Conservation (phyloP, 2,113 vertebrate species). For the Falco punctatus region DNA sequence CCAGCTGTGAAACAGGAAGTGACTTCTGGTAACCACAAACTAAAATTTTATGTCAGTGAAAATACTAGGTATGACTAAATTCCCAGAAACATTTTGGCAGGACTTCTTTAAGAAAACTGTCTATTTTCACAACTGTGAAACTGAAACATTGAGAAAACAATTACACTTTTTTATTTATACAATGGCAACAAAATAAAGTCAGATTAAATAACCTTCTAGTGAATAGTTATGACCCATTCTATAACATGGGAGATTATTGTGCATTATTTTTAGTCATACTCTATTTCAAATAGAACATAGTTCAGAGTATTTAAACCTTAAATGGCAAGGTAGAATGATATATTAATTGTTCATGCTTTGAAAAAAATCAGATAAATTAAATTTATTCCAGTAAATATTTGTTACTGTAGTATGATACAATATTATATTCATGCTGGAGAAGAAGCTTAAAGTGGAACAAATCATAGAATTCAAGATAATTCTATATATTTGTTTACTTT, state of each 20-base stretch:
- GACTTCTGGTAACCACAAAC: not conserved
- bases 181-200: not conserved
- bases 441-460: not conserved
- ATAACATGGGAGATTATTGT: not conserved
- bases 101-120: not conserved
- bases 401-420: not conserved
- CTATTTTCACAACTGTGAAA: not conserved
- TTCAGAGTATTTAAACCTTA: not conserved
- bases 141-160: not conserved
- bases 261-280: not conserved
- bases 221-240: not conserved
- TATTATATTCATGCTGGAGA: not conserved
- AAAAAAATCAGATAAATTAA: not conserved
- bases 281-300: not conserved
- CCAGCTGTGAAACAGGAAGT: not conserved
- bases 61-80: not conserved
- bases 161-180: not conserved
- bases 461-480: not conserved
- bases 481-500: not conserved
- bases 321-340: not conserved
- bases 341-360: not conserved
- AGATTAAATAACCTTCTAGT: not conserved
- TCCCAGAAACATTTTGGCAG: not conserved
- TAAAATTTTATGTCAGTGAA: not conserved
- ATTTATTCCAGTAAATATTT: not conserved